phyloP scores from a whole-genome alignment of 2,797 vertebrate species.

The Melopsittacus undulatus region DNA sequence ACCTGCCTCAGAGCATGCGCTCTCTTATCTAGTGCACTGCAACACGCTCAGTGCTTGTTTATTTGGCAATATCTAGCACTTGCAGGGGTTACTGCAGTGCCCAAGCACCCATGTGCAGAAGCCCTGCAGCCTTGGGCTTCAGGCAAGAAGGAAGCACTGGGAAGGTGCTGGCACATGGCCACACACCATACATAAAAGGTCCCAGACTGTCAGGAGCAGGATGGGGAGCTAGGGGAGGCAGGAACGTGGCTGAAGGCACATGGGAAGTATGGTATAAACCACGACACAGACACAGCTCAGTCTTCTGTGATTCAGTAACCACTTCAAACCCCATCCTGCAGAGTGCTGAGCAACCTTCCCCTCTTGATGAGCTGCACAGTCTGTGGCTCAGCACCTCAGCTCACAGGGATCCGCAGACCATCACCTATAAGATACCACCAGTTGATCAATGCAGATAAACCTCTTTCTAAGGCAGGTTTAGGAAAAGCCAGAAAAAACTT shows the following conservation, averaged over 20 bases:
- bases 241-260: neutral
- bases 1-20: neutral
- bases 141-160: neutral
- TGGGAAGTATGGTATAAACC: neutral
- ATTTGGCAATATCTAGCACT: neutral
- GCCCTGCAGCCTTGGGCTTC: neutral
- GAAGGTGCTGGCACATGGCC: neutral
- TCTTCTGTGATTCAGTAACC: neutral
- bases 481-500: neutral
- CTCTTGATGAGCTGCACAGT: neutral
- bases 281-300: neutral
- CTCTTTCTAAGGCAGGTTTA: neutral
- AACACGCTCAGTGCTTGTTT: neutral
- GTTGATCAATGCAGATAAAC: conserved; percentile 25
- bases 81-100: neutral
- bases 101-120: neutral
- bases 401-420: neutral
- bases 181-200: neutral
- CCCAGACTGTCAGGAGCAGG: neutral
- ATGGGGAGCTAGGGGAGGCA: neutral
- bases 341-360: neutral
- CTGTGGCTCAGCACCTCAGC: conserved; percentile 6
- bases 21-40: neutral
- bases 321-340: conserved; percentile 32
- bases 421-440: neutral